Percentiles rank a stretch among this genome's conserved stretches.
Conservation (phyloP, 2,797 vertebrate genomes). For the Chromis chromis region DNA sequence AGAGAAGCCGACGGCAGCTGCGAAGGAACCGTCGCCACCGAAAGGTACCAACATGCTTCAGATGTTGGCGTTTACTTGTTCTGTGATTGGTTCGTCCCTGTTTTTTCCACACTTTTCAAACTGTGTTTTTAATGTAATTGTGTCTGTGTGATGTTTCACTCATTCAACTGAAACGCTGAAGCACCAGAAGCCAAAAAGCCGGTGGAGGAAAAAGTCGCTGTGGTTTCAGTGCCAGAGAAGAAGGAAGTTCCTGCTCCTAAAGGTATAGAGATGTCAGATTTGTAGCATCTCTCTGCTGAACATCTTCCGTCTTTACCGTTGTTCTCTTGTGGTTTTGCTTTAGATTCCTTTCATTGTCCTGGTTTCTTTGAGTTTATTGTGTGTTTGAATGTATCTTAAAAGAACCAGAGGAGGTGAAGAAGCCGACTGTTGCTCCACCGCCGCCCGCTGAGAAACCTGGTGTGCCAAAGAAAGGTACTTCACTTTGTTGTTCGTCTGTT, state of each 20-base stretch:
- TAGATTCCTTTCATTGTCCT: conserved; percentile 8
- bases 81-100: not conserved
- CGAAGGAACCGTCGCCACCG: conserved; percentile 60
- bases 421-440: conserved; percentile 30
- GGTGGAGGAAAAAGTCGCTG: conserved; percentile 78
- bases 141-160: conserved; percentile 8
- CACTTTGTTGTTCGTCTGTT: not conserved
- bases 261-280: conserved; percentile 77
- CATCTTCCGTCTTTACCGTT: not conserved
- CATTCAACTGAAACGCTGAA: conserved; percentile 60
- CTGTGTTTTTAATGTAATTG: not conserved
- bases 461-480: conserved; percentile 76
- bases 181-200: conserved; percentile 75
- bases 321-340: not conserved
- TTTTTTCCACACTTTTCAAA: too few relatives aligned
- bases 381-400: conserved; percentile 66
- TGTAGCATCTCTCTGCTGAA: conserved; percentile 5
- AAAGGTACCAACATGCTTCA: conserved; percentile 78
- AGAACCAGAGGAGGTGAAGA: conserved; percentile 70
- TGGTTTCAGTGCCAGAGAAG: conserved; percentile 75
- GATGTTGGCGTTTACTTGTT: not conserved
- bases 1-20: conserved; percentile 57
- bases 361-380: conserved; percentile 24
- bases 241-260: conserved; percentile 64
- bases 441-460: conserved; percentile 47